Evolutionary conservation across 1,140 invertebrate genomes (phyloP), one percentile per base, ranked within the genome.

Genomic region (Bombus superbus): DNA sequence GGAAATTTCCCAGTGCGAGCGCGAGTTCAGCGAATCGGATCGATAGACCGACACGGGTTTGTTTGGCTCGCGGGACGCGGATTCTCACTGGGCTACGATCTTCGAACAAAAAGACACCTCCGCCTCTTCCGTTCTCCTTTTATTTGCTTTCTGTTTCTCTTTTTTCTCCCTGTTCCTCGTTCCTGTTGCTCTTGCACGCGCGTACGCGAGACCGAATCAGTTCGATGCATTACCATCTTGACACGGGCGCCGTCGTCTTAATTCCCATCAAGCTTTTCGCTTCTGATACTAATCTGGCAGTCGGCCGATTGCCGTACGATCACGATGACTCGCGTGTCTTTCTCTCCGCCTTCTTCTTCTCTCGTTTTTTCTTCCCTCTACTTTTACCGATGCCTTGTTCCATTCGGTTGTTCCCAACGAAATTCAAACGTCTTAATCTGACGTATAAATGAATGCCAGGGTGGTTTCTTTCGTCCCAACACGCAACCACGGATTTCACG

Each of bases 241-340:
- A 83, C 88, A 89, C 57, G 78, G 83, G 75, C 80, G 86, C 77
- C 73, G 69, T 88, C 89, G 66, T 82, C 83, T 91, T 90, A 92
- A 92, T 91, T 86, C 89, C 87, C 83, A 82, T 90, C 90, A 83
- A 74, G 87, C 81, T 71, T 86, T 82, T 86, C 81, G 81, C 78
- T 66, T 72, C 47, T 90, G 88, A 91, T 92, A 89, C 83, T 92
- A 92, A 92, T 91, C 85, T 86, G 86, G 88, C 89, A 90, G 83
- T 89, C 85, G 89, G 83, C 62, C 81, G 85, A 88, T 91, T 88
- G 77, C 79, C 77, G 74, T 75, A 81, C 62, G 85, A 90, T 88
- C 83, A 76, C 81, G 74, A 92, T 88, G 88, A 88, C 89, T 83
- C 69, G 73, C 76, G 79, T 38, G 86, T 40, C 38, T 42, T 11